Base-by-base conservation (phyloP, 2,888 invertebrate species). In the Nomada ferruginata region DNA sequence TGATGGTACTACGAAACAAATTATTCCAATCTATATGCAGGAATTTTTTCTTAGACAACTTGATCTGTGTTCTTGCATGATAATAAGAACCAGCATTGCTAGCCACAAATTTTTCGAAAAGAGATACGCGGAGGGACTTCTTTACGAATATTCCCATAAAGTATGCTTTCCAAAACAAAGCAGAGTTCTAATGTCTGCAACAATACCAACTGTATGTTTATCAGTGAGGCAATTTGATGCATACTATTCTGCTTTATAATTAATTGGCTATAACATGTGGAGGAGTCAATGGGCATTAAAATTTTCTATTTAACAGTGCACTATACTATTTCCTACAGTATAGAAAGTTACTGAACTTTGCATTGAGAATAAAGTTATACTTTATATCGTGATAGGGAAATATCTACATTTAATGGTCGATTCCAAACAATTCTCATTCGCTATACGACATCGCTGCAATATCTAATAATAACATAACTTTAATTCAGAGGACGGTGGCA, bases 161-260 rank as follows among this genome's bases (percentile, higher is more conserved):
- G 89, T 87, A 90, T 90, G 89, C 83, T 82, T 79, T 88, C 86
- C 74, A 76, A 82, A 57, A 80, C 36, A 36, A 73, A 68, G 87
- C 92, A 88, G 92, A 90, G 91, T 90, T 90, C 90, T 90, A 90
- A 90, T 90, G 92, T 91, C 91, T 93, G 92, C 93, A 93, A 91
- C 82, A 85, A 79, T 82, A 73, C 70, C 81, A 69, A 73, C 69
- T 55, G 61, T 55, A 26, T 71, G 36, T 59, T 29, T 23, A 20
- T 50, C 2, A 29, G 1, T 44, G 18, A 20, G 50, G 66, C 44
- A 44, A 29, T 52, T 53, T 29, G 42, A 10, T 23, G 57, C 13
- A 23, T 29, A 44, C 47, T n/a, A 42, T 47, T 65, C 23, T 59
- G 3, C 20, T 20, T 72, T 65, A 52, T 11, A 29, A 36, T 53